Evolutionary conservation across 1,140 invertebrate species (phyloP), one percentile per base, ranked within the genome.

Genomic region (Ganaspis sp.): DNA sequence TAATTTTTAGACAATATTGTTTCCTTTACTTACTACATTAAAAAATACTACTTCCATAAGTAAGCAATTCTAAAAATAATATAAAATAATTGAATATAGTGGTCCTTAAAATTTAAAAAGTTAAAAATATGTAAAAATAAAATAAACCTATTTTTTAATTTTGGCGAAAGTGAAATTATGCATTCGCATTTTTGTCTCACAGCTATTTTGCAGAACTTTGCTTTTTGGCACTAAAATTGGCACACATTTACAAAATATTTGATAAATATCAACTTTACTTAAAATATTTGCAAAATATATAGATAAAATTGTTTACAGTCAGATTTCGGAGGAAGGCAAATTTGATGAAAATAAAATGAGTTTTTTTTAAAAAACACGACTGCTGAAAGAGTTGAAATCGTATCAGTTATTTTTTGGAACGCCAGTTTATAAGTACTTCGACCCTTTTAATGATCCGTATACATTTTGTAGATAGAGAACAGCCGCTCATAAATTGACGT

Each of bases 151-250:
- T n/a, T n/a, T n/a, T n/a, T n/a, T n/a, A n/a, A n/a, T n/a, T n/a
- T n/a, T n/a, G n/a, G n/a, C n/a, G n/a, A n/a, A n/a, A n/a, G n/a
- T n/a, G n/a, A n/a, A n/a, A n/a, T n/a, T n/a, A n/a, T n/a, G n/a
- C n/a, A n/a, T n/a, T n/a, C n/a, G n/a, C n/a, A n/a, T n/a, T n/a
- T 6, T 6, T 34, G 29, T 3, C 6, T 34, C 29, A 6, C 29
- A 34, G 29, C 6, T 34, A 34, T 34, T 34, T 34, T 34, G 2
- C 2, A 34, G 29, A 34, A 34, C 29, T 2, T 42, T 49, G 17
- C 42, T 26, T 64, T 23, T 64, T 64, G 54, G 54, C 54, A 64
- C 54, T n/a, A 9, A 49, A 49, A 17, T 49, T 49, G 42, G 42
- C 42, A 49, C 42, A n/a, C 15, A 4, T 64, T 19, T 64, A 64